These are phyloP conservation scores for Phalloptychus januarius DNA, from an alignment of 2,797 vertebrate species.

Conservation along the genomic window DNA sequence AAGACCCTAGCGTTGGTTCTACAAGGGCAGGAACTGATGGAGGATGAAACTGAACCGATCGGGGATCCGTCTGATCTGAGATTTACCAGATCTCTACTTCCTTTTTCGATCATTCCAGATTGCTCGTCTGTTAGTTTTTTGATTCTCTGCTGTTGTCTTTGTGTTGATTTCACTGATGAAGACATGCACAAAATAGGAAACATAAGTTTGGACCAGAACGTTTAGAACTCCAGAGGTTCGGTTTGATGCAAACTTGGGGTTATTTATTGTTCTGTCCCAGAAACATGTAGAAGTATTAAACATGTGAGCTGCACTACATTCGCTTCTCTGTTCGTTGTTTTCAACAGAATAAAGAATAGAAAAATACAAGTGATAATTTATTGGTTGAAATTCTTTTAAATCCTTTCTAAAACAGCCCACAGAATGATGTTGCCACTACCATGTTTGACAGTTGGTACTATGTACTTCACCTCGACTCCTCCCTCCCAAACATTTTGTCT, in stretches of 20 bases:
- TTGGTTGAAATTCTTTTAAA: neutral
- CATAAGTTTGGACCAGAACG: neutral
- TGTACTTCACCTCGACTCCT: neutral
- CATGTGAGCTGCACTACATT: neutral
- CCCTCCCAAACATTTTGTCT: neutral
- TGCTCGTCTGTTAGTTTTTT: neutral
- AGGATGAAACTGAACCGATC: neutral
- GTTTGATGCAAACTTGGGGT: neutral
- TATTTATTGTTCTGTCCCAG: constrained; percentile 1
- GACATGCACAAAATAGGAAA: neutral
- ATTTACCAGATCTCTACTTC: neutral
- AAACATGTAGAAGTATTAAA: neutral
- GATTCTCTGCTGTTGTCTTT: neutral
- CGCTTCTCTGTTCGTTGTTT: neutral
- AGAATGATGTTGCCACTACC: neutral
- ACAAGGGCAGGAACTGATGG: neutral
- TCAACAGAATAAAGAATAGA: neutral
- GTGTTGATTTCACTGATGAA: neutral
- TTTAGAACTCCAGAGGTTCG: neutral
- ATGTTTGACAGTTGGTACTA: neutral
- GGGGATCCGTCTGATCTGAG: neutral
- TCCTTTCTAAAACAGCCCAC: neutral
- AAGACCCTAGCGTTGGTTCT: neutral
- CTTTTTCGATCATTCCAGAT: neutral
- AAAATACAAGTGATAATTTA: neutral